Conservation (phyloP, 2,113 vertebrate genomes). For the Probosciger aterrimus region DNA sequence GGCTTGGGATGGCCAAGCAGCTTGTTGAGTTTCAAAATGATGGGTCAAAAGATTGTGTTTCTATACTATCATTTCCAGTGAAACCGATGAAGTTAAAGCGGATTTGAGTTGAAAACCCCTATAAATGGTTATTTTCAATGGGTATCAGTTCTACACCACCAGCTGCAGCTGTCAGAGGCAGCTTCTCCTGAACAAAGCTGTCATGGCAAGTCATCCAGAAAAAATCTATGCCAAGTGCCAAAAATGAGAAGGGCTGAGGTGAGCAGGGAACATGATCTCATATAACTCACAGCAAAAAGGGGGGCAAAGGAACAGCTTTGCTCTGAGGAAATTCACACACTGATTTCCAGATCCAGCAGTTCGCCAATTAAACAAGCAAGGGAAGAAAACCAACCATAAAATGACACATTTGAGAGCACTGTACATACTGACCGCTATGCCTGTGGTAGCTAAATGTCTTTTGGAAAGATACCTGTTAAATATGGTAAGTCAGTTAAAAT, state of each 20-base stretch:
- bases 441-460: neutral
- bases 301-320: neutral
- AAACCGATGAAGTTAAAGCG: neutral
- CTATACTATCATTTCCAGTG: neutral
- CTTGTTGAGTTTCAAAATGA: neutral
- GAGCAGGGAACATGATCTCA: neutral
- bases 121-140: neutral
- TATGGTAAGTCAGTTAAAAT: neutral
- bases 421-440: accelerated
- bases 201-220: neutral
- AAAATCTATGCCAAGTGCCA: neutral
- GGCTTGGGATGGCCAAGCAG: neutral
- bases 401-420: neutral
- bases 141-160: neutral
- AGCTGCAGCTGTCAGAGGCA: neutral
- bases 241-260: neutral
- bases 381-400: neutral
- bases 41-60: neutral
- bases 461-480: neutral
- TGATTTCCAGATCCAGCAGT: neutral
- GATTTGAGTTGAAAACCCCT: neutral
- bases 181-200: neutral
- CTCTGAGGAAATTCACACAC: neutral
- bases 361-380: neutral
- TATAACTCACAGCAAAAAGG: neutral